A percentile compares a stretch with the other conserved stretches of the same genome.
These are phyloP conservation scores for Antrozous pallidus DNA, from an alignment of 2,797 vertebrate genomes.

Conservation along the genomic window DNA sequence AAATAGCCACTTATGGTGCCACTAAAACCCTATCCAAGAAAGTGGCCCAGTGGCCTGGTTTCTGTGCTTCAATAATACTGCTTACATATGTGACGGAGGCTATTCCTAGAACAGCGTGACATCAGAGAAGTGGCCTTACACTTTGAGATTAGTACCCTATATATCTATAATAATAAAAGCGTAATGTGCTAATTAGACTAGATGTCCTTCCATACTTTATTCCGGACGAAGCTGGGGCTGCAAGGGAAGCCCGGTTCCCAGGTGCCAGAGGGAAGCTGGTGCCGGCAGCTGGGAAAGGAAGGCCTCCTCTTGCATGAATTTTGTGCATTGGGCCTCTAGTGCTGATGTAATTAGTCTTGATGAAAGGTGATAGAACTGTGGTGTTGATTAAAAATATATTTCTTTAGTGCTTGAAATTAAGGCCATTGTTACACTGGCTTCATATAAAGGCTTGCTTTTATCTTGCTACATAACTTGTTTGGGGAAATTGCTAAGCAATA, in stretches of 20 bases:
- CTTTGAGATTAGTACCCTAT: not conserved
- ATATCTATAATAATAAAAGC: too few relatives aligned
- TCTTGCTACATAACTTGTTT: not conserved
- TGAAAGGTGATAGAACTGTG: slow-evolving; percentile 13
- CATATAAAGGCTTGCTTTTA: not conserved
- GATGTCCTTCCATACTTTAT: too few relatives aligned
- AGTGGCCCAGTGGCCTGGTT: not conserved
- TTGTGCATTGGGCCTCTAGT: too few relatives aligned
- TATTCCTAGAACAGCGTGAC: not conserved
- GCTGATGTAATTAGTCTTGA: not conserved
- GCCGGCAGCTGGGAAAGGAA: too few relatives aligned
- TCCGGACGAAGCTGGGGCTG: too few relatives aligned
- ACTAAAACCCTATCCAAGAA: not conserved
- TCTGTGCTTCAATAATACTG: not conserved
- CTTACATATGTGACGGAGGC: not conserved
- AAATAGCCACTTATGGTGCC: not conserved
- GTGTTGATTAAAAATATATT: not conserved
- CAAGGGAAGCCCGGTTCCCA: too few relatives aligned
- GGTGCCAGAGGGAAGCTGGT: too few relatives aligned
- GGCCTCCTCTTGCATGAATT: too few relatives aligned
- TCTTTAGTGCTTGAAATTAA: slow-evolving; percentile 49
- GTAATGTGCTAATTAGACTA: too few relatives aligned
- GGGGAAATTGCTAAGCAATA: not conserved
- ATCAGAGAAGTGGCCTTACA: not conserved
- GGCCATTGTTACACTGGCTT: not conserved